Evolutionary conservation across 1,140 invertebrate genomes (phyloP).

Genomic region (Cydia splendana): DNA sequence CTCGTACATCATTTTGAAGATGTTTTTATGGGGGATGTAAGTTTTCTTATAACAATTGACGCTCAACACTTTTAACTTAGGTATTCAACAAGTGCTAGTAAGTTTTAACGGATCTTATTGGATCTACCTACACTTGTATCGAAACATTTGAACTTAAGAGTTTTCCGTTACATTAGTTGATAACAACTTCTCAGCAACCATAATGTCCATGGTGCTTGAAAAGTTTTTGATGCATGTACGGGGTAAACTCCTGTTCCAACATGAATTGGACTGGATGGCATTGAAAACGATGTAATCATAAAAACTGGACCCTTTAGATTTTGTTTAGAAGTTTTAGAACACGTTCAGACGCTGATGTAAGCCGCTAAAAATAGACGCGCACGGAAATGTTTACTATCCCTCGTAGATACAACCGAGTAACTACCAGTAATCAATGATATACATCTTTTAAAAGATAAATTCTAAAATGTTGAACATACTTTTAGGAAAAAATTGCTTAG

Average conservation of each 20-base stretch:
- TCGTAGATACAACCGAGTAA: conserved; percentile 30
- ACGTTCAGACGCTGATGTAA: conserved; percentile 57
- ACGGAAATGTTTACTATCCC: conserved; percentile 61
- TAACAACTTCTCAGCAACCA: not conserved
- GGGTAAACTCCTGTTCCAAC: not conserved
- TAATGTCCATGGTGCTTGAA: not conserved
- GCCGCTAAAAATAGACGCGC: conserved; percentile 56
- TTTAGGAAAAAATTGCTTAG: not conserved
- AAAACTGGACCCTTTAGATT: conserved; percentile 31
- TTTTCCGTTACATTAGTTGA: not conserved
- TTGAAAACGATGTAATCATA: conserved; percentile 30
- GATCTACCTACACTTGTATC: not conserved
- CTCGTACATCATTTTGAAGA: too few relatives aligned
- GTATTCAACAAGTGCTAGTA: not conserved
- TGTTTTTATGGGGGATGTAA: too few relatives aligned
- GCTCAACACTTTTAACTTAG: too few relatives aligned
- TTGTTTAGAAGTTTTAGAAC: conserved; percentile 25
- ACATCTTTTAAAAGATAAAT: conserved; percentile 3
- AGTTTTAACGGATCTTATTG: not conserved
- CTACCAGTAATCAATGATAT: conserved; percentile 23
- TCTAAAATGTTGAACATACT: not conserved
- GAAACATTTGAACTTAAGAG: not conserved
- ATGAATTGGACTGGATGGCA: conserved; percentile 13
- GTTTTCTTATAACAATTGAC: too few relatives aligned
- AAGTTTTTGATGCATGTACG: not conserved